Base-by-base conservation (phyloP, 2,113 vertebrate species). In the Ciconia stormi region DNA sequence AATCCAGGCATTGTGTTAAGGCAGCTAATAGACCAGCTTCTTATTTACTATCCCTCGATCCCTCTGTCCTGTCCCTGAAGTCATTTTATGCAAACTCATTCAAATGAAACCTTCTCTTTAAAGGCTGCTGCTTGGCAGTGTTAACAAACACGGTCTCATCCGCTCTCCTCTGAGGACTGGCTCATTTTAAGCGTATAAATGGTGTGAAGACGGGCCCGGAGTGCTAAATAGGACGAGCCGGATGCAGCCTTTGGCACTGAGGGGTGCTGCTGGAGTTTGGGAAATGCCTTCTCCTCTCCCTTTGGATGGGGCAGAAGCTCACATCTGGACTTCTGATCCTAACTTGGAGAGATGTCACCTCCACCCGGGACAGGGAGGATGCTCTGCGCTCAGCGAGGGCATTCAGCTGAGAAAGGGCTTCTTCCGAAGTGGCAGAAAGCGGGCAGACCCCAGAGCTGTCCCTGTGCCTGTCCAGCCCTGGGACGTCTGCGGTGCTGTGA, bases 71-170 rank as follows among this genome's bases (percentile, higher is more conserved):
- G 78, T 93, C 91, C 91, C 94, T 49, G 4, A 94, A 95, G 93
- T 92, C 27, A 73, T 95, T 97, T 96, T 93, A 96, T 95, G 96
- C 88, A 94, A 95, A 94, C 71, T 81, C 90, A 92, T 95, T 97
- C 86, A 91, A 84, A 97, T 86, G 55, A 95, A 91, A 55, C 90
- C 85, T 78, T 73, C 74, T 87, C 80, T 94, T 94, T 92, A 87
- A 83, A 82, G 58, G 53, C 82, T 95, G 87, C 76, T 72, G 82
- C 90, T 83, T 92, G 92, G 74, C 65, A 95, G 32, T 30, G 82
- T 82, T 96, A 92, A 92, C 90, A 90, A 94, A 95, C 77, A 81
- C 0, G 8, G 56, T 62, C 84, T 96, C 12, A 0, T 53, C 71
- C 0, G 2, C 79, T 67, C 58, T 95, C 66, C 94, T 90, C 74